Evolutionary conservation across 2,113 vertebrate species (phyloP).

Genomic region (Gallinago jamesoni): DNA sequence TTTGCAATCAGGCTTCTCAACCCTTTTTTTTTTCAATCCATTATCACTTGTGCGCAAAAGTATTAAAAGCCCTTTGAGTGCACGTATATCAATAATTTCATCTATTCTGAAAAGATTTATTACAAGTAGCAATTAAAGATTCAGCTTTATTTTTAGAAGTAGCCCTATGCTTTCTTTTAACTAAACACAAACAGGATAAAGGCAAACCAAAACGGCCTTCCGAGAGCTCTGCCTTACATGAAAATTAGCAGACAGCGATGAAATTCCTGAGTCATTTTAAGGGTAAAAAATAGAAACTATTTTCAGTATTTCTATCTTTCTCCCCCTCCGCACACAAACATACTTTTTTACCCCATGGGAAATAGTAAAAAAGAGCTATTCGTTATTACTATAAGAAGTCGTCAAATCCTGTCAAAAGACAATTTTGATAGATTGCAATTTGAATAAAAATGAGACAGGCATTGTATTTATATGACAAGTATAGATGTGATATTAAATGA

Average conservation of each 20-base stretch:
- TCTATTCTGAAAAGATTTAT: neutral
- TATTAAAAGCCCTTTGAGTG: constrained; percentile 59
- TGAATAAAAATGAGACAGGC: constrained; percentile 43
- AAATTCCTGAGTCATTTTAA: neutral
- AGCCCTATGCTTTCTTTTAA: neutral
- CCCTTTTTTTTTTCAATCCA: constrained; percentile 12
- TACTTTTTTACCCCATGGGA: neutral
- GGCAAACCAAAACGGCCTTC: neutral
- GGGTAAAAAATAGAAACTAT: neutral
- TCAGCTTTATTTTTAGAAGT: neutral
- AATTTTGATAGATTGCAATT: constrained; percentile 51
- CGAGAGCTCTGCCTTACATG: neutral
- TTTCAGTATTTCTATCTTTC: neutral
- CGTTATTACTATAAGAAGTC: constrained; percentile 6
- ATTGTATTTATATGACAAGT: constrained; percentile 41
- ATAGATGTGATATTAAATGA: neutral
- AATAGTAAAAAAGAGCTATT: constrained; percentile 4
- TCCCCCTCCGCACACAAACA: neutral
- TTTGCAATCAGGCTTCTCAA: constrained; percentile 33
- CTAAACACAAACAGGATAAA: neutral
- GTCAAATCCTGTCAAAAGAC: constrained; percentile 39
- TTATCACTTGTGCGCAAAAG: constrained; percentile 63
- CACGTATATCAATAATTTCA: neutral
- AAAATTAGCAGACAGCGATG: neutral
- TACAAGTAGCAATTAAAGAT: neutral